phyloP scores from a whole-genome alignment of 2,113 vertebrate genomes.

The Synodontis membranacea region DNA sequence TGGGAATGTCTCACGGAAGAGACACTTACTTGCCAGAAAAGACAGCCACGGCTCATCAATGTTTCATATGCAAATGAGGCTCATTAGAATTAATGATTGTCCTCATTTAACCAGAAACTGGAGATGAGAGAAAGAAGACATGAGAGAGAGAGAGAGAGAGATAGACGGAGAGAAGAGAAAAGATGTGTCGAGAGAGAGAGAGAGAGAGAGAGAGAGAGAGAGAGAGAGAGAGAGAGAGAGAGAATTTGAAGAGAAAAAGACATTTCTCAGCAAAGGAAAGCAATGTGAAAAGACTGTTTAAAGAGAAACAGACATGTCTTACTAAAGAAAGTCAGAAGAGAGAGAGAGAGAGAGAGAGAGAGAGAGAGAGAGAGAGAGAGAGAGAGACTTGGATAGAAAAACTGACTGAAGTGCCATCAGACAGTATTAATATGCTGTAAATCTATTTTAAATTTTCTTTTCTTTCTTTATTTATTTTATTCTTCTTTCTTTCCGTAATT shows the following conservation, averaged over 20 bases:
- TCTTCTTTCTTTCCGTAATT: not conserved
- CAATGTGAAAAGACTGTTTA: not conserved
- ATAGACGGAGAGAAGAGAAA: not conserved
- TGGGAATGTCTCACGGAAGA: not conserved
- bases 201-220: too few relatives aligned
- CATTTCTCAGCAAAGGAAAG: not conserved
- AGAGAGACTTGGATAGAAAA: not conserved
- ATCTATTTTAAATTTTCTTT: not conserved
- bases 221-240: too few relatives aligned
- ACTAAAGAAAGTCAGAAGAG: too few relatives aligned
- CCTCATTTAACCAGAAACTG: conserved; percentile 17
- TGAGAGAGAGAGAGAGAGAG: not conserved
- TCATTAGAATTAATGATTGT: conserved; percentile 54
- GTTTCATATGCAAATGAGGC: conserved; percentile 60
- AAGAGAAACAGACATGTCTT: not conserved
- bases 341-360: not conserved
- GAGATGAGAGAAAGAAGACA: conserved; percentile 8
- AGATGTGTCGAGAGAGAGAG: too few relatives aligned
- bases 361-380: not conserved
- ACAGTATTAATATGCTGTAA: not conserved
- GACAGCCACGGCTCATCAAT: conserved; percentile 58
- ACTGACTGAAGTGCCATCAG: not conserved
- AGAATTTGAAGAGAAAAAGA: not conserved
- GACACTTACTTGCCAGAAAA: not conserved
- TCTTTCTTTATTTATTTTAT: not conserved